Evolutionary conservation across 2,797 vertebrate genomes (phyloP).

Genomic region (Amniataba percoides): DNA sequence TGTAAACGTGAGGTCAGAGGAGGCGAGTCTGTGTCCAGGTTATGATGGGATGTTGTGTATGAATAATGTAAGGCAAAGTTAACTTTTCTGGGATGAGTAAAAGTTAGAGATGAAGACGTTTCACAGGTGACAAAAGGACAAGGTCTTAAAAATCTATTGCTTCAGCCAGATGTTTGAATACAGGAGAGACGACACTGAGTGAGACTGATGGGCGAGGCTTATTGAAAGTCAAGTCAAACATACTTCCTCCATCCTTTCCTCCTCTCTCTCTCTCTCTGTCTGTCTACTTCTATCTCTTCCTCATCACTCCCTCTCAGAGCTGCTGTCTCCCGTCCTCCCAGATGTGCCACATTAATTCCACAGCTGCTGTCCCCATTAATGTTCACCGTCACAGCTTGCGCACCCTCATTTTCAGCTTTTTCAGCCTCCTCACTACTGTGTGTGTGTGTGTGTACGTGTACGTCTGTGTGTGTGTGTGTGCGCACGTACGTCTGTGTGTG

Average conservation of each 20-base stretch:
- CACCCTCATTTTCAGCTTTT: constrained; percentile 72
- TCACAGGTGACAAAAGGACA: constrained; percentile 40
- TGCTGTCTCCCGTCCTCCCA: constrained; percentile 75
- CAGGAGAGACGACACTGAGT: constrained; percentile 31
- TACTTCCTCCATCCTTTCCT: constrained; percentile 36
- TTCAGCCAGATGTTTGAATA: constrained; percentile 42
- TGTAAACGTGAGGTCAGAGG: constrained; percentile 8
- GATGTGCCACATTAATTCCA: constrained; percentile 86
- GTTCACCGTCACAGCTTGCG: constrained; percentile 82
- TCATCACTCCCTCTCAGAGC: constrained; percentile 49
- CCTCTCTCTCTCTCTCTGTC: constrained; percentile 34
- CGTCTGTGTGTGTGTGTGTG: constrained; percentile 13
- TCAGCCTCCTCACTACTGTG: constrained; percentile 32
- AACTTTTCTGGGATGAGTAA: neutral
- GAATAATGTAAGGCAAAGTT: constrained; percentile 8
- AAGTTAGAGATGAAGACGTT: constrained; percentile 14
- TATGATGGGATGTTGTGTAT: neutral
- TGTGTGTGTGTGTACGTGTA: constrained; percentile 1
- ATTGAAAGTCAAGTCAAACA: constrained; percentile 72
- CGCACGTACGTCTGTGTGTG: constrained; percentile 8
- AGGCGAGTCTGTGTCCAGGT: neutral
- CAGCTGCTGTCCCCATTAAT: constrained; percentile 84
- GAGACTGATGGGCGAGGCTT: constrained; percentile 49
- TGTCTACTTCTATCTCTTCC: constrained; percentile 51
- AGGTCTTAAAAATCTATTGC: constrained; percentile 34